phyloP scores from a whole-genome alignment of 1,140 invertebrate species.

The Drosophila oshimai region DNA sequence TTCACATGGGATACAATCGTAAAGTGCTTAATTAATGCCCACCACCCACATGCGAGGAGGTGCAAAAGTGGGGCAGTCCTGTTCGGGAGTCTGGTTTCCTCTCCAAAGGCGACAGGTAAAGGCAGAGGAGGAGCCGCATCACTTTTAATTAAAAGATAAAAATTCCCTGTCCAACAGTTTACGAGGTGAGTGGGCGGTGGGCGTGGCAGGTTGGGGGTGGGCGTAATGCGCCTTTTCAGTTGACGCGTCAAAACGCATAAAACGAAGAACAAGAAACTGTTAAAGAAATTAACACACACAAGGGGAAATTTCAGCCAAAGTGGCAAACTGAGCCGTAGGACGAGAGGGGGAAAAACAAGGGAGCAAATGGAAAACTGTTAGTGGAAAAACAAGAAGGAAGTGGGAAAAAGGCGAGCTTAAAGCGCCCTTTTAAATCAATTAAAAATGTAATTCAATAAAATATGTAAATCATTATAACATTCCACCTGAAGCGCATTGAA shows the following conservation, averaged over 20 bases:
- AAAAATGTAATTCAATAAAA: constrained; percentile 7
- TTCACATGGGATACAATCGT: constrained; percentile 35
- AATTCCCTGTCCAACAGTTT: constrained; percentile 53
- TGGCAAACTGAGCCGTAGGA: constrained; percentile 22
- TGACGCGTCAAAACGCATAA: constrained; percentile 66
- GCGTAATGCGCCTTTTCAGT: neutral
- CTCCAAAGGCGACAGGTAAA: neutral
- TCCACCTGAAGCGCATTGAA: neutral
- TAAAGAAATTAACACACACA: constrained; percentile 65
- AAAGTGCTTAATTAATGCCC: constrained; percentile 67
- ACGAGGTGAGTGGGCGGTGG: constrained; percentile 4
- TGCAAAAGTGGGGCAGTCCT: constrained; percentile 8
- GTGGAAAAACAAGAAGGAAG: neutral
- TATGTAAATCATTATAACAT: constrained; percentile 7
- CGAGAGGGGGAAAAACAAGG: neutral
- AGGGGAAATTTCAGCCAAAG: constrained; percentile 16
- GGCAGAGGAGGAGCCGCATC: constrained; percentile 47
- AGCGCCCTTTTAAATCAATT: constrained; percentile 8
- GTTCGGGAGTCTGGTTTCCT: neutral
- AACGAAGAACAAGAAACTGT: constrained; percentile 64
- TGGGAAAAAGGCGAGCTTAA: neutral
- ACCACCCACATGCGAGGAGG: constrained; percentile 23
- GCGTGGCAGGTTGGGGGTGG: neutral
- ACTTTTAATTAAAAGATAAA: constrained; percentile 80
- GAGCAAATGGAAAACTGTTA: neutral